Conservation (phyloP, 2,113 vertebrate species). For the Labeo rohita region DNA sequence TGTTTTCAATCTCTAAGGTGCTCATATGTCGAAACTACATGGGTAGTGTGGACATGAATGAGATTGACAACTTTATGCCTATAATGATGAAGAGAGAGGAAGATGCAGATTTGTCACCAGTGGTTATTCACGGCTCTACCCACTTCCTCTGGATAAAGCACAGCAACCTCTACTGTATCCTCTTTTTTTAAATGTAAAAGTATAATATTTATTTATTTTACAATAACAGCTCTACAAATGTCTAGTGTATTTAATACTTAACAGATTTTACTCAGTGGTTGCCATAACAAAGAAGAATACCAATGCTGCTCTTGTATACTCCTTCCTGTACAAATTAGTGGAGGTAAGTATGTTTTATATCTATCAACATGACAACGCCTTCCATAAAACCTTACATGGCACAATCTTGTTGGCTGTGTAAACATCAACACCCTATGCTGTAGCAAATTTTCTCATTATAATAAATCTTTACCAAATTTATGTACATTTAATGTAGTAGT, state of each 20-base stretch:
- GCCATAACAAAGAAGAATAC: constrained; percentile 83
- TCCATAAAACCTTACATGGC: not conserved
- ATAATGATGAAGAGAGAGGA: constrained; percentile 80
- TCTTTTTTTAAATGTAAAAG: not conserved
- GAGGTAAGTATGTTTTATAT: constrained; percentile 70
- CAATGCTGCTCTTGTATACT: constrained; percentile 81
- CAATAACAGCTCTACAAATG: not conserved
- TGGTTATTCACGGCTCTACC: constrained; percentile 72
- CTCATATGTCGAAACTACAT: constrained; percentile 82
- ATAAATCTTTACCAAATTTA: not conserved
- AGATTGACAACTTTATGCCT: constrained; percentile 82
- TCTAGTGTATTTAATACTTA: constrained; percentile 61
- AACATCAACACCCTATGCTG: not conserved
- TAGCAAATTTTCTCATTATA: not conserved
- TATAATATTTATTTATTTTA: not conserved
- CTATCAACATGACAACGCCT: not conserved
- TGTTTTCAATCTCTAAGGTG: constrained; percentile 65
- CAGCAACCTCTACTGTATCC: constrained; percentile 84
- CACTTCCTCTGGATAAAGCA: constrained; percentile 84
- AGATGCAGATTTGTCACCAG: constrained; percentile 74
- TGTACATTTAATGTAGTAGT: not conserved
- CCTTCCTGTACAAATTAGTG: constrained; percentile 82
- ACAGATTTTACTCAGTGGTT: constrained; percentile 74
- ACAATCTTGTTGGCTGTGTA: not conserved
- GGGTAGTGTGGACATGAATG: constrained; percentile 79